Evolutionary conservation across 2,888 invertebrate genomes (phyloP).

Genomic region (Hirtodrosophila histrioides): DNA sequence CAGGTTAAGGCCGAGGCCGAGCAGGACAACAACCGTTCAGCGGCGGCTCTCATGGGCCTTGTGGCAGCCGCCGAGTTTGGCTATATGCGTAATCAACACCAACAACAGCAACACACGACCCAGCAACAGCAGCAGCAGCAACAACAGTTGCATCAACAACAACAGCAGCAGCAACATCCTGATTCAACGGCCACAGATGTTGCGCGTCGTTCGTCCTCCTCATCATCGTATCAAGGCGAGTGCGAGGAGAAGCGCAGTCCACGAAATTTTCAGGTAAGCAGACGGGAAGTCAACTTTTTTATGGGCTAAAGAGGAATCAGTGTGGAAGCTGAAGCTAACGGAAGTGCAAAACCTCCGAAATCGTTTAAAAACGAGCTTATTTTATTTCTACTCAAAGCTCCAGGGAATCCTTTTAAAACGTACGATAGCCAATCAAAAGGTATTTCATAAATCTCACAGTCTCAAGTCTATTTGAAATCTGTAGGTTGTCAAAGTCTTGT

Average conservation of each 20-base stretch:
- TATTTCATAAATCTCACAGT: constrained; percentile 23
- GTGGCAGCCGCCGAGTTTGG: constrained; percentile 69
- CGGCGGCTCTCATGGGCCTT: constrained; percentile 68
- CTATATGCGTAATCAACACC: constrained; percentile 78
- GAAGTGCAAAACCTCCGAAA: constrained; percentile 36
- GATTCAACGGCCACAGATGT: constrained; percentile 84
- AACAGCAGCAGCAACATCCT: constrained; percentile 82
- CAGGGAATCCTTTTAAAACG: neutral
- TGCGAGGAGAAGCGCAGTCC: constrained; percentile 81
- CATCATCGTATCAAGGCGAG: constrained; percentile 75
- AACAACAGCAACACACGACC: constrained; percentile 68
- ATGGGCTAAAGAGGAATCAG: constrained; percentile 23
- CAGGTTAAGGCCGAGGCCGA: constrained; percentile 54
- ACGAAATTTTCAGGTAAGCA: constrained; percentile 83
- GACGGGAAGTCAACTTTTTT: constrained; percentile 54
- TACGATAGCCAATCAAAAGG: neutral
- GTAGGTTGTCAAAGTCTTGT: constrained; percentile 20
- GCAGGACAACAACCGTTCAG: constrained; percentile 63
- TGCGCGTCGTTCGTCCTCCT: constrained; percentile 77
- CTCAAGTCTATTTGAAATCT: constrained; percentile 37
- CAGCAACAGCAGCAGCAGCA: constrained; percentile 59
- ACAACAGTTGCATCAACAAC: constrained; percentile 55
- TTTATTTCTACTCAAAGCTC: neutral
- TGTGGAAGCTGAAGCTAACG: constrained; percentile 46
- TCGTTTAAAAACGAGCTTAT: neutral